Conservation (phyloP, 2,888 invertebrate species). For the Tryphoninae sp. region DNA sequence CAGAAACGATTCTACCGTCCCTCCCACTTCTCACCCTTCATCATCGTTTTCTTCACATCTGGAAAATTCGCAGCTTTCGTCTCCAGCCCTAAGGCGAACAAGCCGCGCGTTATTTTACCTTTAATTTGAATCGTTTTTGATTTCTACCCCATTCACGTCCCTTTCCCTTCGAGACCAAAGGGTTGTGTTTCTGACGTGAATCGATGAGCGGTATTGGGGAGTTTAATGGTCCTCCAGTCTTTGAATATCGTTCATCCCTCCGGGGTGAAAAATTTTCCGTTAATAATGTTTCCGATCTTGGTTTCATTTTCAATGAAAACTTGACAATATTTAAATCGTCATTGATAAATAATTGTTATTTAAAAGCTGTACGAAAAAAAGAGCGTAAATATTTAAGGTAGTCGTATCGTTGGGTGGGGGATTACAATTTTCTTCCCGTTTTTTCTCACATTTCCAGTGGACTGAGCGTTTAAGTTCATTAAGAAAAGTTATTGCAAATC, state of each 20-base stretch:
- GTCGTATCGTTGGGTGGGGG: no score
- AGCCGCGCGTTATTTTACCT: slow-evolving; percentile 73
- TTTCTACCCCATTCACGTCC: slow-evolving; percentile 44
- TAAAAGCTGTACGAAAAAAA: background rate
- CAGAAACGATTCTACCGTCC: slow-evolving; percentile 56
- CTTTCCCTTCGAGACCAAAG: slow-evolving; percentile 64
- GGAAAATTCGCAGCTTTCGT: slow-evolving; percentile 51
- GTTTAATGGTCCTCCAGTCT: background rate
- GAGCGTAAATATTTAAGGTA: background rate
- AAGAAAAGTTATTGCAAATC: no score
- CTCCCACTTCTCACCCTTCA: slow-evolving; percentile 25
- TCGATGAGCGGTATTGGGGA: slow-evolving; percentile 63
- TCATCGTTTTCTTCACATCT: slow-evolving; percentile 41
- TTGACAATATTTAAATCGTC: no score
- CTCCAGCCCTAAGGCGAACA: slow-evolving; percentile 56
- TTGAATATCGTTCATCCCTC: no score
- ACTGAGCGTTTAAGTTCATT: no score
- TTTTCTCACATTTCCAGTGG: no score
- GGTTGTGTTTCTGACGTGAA: slow-evolving; percentile 74
- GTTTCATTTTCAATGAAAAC: slow-evolving; percentile 3
- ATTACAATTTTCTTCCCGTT: no score
- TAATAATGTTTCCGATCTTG: background rate
- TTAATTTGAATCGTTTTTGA: slow-evolving; percentile 74
- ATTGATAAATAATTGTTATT: background rate
- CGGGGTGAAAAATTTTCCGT: no score